Base-by-base conservation (phyloP, 2,888 invertebrate genomes). In the Oxytorus armatus region DNA sequence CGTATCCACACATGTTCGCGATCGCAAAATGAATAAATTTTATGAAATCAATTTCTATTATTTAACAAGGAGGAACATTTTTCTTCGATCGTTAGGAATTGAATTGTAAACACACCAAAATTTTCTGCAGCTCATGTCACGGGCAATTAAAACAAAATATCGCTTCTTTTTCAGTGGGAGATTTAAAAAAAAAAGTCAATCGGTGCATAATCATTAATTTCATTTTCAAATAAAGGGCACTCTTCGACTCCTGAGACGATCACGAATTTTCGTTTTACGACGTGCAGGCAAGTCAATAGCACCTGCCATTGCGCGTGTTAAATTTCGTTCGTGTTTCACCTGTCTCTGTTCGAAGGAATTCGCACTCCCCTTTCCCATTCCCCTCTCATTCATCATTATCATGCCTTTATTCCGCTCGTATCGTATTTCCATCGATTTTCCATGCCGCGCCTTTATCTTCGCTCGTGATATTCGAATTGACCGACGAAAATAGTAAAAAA, bases 341-440 rank as follows among this genome's bases (percentile, higher is more conserved):
- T 79, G 79, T 68, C 73, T 25, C 16, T n/a, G 61, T 65, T 36
- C 25, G 18, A 16, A 59, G 44, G 72, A 72, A 72, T 70, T 14
- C 36, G 25, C 51, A 33, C 29, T 36, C 21, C 51, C 44, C 49
- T 42, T 21, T 14, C 53, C 42, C 59, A 11, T 57, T 39, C 18
- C 25, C 53, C 11, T 53, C 51, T 14, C 65, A n/a, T 47, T 36
- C 18, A 36, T 51, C 36, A 36, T n/a, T n/a, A n/a, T 21, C 36
- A 16, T 66, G 21, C 21, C 65, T 66, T 47, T 18, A 14, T 66
- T 66, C 65, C n/a, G 39, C 18, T 18, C 18, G 8, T 57, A 59
- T 59, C 51, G 42, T 76, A 68, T 68, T 61, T 51, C 59, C 18
- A 42, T 79, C 68, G 65, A 53, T 70, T 75, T 51, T 25, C 33